Evolutionary conservation across 1,140 invertebrate species (phyloP).

Genomic region (Brachionus calyciflorus): DNA sequence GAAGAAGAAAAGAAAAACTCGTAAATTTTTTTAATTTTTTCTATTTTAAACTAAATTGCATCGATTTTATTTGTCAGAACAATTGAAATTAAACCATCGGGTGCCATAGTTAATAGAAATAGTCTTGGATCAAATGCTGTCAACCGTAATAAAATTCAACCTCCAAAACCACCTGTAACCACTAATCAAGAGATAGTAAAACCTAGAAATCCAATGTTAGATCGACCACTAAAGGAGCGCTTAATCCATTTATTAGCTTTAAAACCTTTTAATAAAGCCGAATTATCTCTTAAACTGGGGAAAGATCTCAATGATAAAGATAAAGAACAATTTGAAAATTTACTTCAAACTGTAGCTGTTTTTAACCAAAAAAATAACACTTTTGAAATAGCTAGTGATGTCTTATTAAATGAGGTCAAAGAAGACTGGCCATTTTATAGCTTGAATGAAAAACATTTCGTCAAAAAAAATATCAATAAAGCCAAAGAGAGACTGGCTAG

Average conservation of each 20-base stretch:
- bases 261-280: conserved; percentile 30
- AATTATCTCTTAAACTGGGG: conserved; percentile 7
- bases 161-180: neutral
- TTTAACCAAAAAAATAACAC: conserved; percentile 30
- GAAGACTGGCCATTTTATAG: conserved; percentile 44
- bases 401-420: conserved; percentile 40
- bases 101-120: conserved; percentile 9
- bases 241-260: conserved; percentile 33
- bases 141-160: neutral
- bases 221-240: conserved; percentile 13
- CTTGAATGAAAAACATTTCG: neutral
- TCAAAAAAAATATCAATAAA: conserved; percentile 35
- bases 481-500: neutral
- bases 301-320: conserved; percentile 43
- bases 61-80: conserved; percentile 32
- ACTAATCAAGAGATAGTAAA: neutral
- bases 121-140: neutral
- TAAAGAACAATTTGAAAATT: conserved; percentile 1
- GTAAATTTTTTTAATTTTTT: conserved; percentile 12
- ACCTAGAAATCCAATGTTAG: conserved; percentile 17
- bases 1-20: conserved; percentile 48
- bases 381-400: conserved; percentile 30
- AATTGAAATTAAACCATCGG: conserved; percentile 38
- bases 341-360: conserved; percentile 13
- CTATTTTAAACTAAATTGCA: too few species aligned